Percentiles rank a stretch among this genome's conserved stretches.
phyloP scores from a whole-genome alignment of 2,888 invertebrate genomes.

The Ophraella communa region DNA sequence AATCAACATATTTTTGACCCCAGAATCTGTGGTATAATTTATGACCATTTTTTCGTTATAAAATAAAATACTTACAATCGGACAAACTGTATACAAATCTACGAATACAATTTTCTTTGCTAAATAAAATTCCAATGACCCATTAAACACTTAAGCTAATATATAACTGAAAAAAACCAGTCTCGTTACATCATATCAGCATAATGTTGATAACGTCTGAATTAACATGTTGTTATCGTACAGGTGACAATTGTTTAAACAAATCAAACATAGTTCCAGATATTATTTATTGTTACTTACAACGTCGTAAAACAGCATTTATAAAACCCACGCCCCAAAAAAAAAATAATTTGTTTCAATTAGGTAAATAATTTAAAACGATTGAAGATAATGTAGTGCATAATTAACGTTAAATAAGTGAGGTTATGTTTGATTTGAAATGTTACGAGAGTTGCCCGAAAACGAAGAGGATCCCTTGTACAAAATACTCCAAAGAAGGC shows the following conservation, averaged over 20 bases:
- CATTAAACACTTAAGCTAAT: not conserved
- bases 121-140: not conserved
- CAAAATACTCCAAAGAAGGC: constrained; percentile 17
- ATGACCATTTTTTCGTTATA: too few relatives aligned
- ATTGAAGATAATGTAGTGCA: too few relatives aligned
- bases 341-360: not conserved
- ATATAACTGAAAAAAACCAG: not conserved
- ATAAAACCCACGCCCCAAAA: constrained; percentile 24
- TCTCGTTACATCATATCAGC: not conserved
- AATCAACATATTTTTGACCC: too few relatives aligned
- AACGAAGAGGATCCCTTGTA: constrained; percentile 36
- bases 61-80: not conserved
- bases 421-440: constrained; percentile 1
- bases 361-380: too few relatives aligned
- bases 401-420: too few relatives aligned
- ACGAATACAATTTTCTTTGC: too few relatives aligned
- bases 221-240: constrained; percentile 12
- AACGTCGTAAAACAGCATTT: not conserved
- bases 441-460: constrained; percentile 31
- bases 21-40: too few relatives aligned
- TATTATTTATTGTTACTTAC: too few relatives aligned
- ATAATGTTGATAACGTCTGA: constrained; percentile 21
- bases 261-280: not conserved
- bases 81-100: not conserved
- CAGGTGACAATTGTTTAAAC: constrained; percentile 25